Evolutionary conservation across 1,140 invertebrate species (phyloP), one percentile per base, ranked within the genome.

Genomic region (Eriocheir sinensis): DNA sequence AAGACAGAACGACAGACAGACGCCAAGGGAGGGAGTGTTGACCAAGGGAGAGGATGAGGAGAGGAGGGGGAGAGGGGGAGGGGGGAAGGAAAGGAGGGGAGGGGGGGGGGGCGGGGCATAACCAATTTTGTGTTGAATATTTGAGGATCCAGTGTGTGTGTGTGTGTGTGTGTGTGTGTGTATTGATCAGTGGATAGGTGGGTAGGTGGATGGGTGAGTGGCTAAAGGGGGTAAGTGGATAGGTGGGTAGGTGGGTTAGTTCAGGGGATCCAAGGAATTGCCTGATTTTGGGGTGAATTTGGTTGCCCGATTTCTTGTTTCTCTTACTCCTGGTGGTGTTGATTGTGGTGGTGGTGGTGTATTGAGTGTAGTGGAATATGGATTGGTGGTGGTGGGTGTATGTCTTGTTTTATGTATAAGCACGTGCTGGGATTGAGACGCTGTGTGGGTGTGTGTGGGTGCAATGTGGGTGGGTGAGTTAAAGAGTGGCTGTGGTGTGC

Each of bases 111-210:
- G 60, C 60, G 27, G n/a, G n/a, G n/a, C 60, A n/a, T 72, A 27
- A n/a, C 60, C 60, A 72, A 72, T 72, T 72, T 72, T 72, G 60
- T 72, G 60, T 4, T 72, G 60, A 72, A 72, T 72, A 72, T 72
- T 72, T 72, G 6, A 72, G 60, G 60, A 3, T 72, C 21, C 60
- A 72, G 60, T 72, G 60, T 72, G 60, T 72, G 60, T n/a, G n/a
- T n/a, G n/a, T n/a, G n/a, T n/a, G n/a, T n/a, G n/a, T n/a, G n/a
- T n/a, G n/a, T n/a, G n/a, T n/a, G 44, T 48, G 44, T 21, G 17
- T 72, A 72, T 72, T 72, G 60, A 72, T 72, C 60, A 72, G 12
- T 53, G 48, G 48, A 21, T 21, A 21, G 48, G 21, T 53, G 48
- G 48, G 1, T 53, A 21, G 48, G 48, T 53, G 12, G 48, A 21